These are phyloP conservation scores for Gila orcuttii DNA, from an alignment of 2,113 vertebrate species.

Conservation along the genomic window DNA sequence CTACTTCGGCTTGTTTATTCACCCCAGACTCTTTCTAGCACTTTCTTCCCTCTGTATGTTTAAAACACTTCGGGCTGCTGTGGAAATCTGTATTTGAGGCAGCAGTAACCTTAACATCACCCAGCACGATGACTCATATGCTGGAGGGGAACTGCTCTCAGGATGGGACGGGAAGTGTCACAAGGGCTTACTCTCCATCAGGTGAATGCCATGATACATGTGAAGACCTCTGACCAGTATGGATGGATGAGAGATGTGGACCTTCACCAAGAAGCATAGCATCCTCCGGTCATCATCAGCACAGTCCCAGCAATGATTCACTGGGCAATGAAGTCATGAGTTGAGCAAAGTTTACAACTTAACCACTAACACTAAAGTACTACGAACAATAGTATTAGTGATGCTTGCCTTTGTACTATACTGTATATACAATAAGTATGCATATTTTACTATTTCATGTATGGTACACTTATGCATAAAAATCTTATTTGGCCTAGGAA, in stretches of 20 bases:
- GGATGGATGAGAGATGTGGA: constrained; percentile 30
- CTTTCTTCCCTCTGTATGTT: background rate
- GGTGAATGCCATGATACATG: constrained; percentile 46
- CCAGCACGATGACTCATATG: background rate
- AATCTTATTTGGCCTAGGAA: background rate
- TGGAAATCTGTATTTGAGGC: constrained; percentile 9
- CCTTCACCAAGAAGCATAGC: constrained; percentile 35
- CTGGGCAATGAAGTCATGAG: background rate
- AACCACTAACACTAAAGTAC: background rate
- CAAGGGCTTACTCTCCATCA: constrained; percentile 41
- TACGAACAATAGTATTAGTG: background rate
- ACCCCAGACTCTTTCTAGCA: background rate
- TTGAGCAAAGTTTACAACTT: background rate
- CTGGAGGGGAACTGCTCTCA: background rate
- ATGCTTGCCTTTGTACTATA: background rate
- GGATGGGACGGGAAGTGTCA: background rate
- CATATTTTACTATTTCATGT: background rate
- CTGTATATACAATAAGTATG: background rate
- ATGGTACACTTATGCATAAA: background rate
- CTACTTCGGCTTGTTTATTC: constrained; percentile 1
- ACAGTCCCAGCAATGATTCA: background rate
- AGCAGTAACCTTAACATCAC: constrained; percentile 7
- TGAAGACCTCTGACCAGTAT: constrained; percentile 20
- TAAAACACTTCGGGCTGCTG: constrained; percentile 7
- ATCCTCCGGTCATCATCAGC: background rate